Evolutionary conservation across 2,797 vertebrate genomes (phyloP), one percentile per base, ranked within the genome.

Genomic region (Hafferia zeledoni): DNA sequence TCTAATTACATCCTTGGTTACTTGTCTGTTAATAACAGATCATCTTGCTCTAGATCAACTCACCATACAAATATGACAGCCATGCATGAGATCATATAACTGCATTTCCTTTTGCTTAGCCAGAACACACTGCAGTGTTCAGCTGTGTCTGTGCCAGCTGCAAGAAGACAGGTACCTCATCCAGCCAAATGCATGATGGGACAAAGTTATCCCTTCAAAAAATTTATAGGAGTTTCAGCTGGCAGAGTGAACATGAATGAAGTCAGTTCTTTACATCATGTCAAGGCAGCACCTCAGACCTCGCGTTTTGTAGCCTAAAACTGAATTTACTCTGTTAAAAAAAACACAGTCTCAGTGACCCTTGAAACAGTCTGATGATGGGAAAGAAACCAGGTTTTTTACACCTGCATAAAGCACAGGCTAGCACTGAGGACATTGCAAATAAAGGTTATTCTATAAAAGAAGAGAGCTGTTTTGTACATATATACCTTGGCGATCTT

Each of bases 271-370:
- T 13, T 43, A 13, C 11, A 11, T 39, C 15, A 18, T 14, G 22
- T 41, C 23, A 82, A 76, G 20, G 15, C 35, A 69, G 12, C 12
- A n/a, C 55, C 50, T 47, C 47, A 43, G 27, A 31, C 19, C 7
- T 55, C 11, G 5, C 33, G 33, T 75, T 76, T 89, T 37, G 23
- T 65, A 67, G 9, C 6, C 13, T 57, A 46, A 76, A 76, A 46
- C 1, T 18, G 11, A 84, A 61, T 76, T 77, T 28, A 39, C 16
- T 50, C 14, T 61, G 37, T 57, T 55, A 16, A 80, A 49, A 80
- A 49, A 1, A 0, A 14, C 43, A 61, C 15, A 28, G 8, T 37
- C 8, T 75, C 0, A 0, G 10, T 63, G 23, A 28, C 3, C 3
- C 5, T 31, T 27, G 33, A 67, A 74, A 75, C 4, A 43, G 31